Evolutionary conservation across 2,113 vertebrate genomes (phyloP).

Genomic region (Gobius niger): DNA sequence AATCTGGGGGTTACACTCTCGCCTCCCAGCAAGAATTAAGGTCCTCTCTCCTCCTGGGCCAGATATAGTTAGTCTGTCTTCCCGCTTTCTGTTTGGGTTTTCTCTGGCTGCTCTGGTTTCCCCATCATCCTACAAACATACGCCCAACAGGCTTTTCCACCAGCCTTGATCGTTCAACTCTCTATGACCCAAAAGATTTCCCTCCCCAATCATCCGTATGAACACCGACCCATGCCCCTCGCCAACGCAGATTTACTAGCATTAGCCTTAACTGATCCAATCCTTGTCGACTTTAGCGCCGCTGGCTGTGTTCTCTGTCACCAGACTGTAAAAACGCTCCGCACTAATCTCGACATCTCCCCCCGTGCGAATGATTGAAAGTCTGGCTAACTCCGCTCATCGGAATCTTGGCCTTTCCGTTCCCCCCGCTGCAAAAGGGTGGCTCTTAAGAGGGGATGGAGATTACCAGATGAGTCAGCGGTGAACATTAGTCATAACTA

Average conservation of each 20-base stretch:
- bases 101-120: too few species aligned
- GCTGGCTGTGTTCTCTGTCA: conserved; percentile 22
- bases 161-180: not conserved
- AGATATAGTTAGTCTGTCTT: too few species aligned
- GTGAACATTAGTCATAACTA: conserved; percentile 45
- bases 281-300: conserved; percentile 16
- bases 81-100: too few species aligned
- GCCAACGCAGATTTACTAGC: conserved; percentile 32
- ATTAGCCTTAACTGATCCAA: conserved; percentile 35
- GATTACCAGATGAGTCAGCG: conserved; percentile 18
- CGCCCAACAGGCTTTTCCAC: too few species aligned
- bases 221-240: not conserved
- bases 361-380: conserved; percentile 19
- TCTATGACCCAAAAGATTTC: not conserved
- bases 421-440: conserved; percentile 5
- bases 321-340: conserved; percentile 53
- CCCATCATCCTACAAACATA: too few species aligned
- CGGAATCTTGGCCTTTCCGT: not conserved
- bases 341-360: conserved; percentile 25
- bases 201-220: not conserved
- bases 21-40: too few species aligned
- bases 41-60: too few species aligned
- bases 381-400: conserved; percentile 17
- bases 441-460: conserved; percentile 11
- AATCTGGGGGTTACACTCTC: too few species aligned